Conservation (phyloP, 2,797 vertebrate genomes). For the Parauchenoglanis ngamensis region DNA sequence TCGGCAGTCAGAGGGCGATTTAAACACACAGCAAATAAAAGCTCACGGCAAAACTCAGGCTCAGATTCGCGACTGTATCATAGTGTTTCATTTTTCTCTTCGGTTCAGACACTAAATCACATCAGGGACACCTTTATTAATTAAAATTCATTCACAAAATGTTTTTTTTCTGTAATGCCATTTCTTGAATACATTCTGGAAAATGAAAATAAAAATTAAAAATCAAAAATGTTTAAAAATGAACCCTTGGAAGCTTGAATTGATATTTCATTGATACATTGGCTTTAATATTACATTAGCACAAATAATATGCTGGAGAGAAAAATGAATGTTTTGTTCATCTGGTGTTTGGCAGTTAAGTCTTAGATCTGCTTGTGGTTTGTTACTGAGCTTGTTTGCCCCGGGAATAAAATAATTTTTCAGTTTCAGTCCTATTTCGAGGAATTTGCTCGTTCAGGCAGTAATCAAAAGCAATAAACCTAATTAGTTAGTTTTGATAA, state of each 20-base stretch:
- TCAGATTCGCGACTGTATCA: constrained; percentile 28
- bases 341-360: background rate
- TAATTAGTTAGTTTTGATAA: background rate
- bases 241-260: background rate
- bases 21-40: constrained; percentile 53
- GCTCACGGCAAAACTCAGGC: constrained; percentile 35
- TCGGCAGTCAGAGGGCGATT: constrained; percentile 54
- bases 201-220: background rate
- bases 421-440: background rate
- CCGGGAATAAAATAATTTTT: background rate
- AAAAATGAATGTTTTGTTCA: background rate
- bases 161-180: background rate
- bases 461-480: background rate
- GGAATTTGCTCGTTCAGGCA: background rate
- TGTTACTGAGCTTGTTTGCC: background rate
- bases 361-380: background rate
- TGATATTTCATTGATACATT: background rate
- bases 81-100: background rate
- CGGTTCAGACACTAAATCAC: background rate
- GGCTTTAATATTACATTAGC: background rate
- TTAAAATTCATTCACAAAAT: background rate
- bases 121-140: background rate
- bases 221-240: background rate
- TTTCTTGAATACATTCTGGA: background rate
- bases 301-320: background rate